Evolutionary conservation across 2,888 invertebrate genomes (phyloP).

Genomic region (Eupithecia inturbata): DNA sequence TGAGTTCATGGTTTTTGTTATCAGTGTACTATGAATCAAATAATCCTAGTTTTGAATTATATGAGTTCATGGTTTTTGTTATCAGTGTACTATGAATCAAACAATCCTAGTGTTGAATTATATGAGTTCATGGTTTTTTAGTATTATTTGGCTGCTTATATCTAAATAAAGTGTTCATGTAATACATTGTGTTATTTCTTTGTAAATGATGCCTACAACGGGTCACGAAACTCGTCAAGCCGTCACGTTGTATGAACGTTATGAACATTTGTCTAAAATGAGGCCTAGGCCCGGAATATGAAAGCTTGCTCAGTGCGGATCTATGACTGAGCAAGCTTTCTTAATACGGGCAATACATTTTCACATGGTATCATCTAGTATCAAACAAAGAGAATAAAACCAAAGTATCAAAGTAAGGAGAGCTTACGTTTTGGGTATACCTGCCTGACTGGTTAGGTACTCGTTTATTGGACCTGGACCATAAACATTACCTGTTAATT

Average conservation of each 20-base stretch:
- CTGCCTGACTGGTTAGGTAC: no score
- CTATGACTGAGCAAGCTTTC: no score
- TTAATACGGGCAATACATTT: no score
- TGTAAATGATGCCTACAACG: neutral
- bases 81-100: neutral
- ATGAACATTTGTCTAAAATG: neutral
- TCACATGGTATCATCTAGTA: no score
- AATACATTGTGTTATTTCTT: neutral
- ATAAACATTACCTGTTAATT: no score
- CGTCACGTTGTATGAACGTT: neutral
- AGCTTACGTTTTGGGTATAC: no score
- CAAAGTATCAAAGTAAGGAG: no score
- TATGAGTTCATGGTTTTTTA: slow-evolving; percentile 3
- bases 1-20: slow-evolving; percentile 2
- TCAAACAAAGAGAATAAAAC: no score
- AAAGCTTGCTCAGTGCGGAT: no score
- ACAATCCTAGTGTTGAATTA: slow-evolving; percentile 11
- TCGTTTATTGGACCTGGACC: no score
- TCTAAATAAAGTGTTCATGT: slow-evolving; percentile 14
- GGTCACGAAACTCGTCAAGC: no score
- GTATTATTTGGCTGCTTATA: slow-evolving; percentile 17
- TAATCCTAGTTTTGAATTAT: slow-evolving; percentile 7
- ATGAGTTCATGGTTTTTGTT: slow-evolving; percentile 1
- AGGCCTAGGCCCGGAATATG: no score
- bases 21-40: neutral